Evolutionary conservation across 2,113 vertebrate genomes (phyloP).

Genomic region (Machaerirhynchus nigripectus): DNA sequence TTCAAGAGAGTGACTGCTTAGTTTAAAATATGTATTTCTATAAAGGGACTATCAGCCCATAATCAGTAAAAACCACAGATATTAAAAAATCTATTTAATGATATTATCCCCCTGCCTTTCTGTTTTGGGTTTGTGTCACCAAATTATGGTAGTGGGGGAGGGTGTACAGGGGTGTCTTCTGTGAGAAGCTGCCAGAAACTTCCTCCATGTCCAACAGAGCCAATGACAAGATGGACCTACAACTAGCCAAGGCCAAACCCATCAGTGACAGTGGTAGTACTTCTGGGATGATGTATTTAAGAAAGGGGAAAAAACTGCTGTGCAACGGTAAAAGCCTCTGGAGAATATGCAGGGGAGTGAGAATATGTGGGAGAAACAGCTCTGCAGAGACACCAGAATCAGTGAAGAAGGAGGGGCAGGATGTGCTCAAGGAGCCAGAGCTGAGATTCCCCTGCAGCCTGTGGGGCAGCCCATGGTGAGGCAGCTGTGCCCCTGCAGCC

Average conservation of each 20-base stretch:
- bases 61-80: not conserved
- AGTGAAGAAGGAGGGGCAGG: not conserved
- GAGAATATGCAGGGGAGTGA: not conserved
- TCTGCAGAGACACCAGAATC: not conserved
- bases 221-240: not conserved
- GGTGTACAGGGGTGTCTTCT: not conserved
- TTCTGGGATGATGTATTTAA: not conserved
- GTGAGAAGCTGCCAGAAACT: not conserved
- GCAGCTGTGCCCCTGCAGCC: not conserved
- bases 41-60: not conserved
- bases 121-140: not conserved
- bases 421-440: not conserved
- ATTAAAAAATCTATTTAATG: not conserved
- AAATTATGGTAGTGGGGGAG: not conserved
- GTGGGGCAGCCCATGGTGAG: rapidly evolving
- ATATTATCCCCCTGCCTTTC: not conserved
- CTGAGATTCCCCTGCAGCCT: not conserved
- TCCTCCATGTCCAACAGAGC: rapidly evolving
- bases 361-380: not conserved
- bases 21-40: not conserved
- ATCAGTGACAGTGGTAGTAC: not conserved
- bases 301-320: not conserved
- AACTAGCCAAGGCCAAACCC: not conserved
- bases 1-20: not conserved
- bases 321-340: not conserved